These are phyloP conservation scores for Macrosoma leucophasiata DNA, from an alignment of 2,888 invertebrate genomes.

Conservation along the genomic window DNA sequence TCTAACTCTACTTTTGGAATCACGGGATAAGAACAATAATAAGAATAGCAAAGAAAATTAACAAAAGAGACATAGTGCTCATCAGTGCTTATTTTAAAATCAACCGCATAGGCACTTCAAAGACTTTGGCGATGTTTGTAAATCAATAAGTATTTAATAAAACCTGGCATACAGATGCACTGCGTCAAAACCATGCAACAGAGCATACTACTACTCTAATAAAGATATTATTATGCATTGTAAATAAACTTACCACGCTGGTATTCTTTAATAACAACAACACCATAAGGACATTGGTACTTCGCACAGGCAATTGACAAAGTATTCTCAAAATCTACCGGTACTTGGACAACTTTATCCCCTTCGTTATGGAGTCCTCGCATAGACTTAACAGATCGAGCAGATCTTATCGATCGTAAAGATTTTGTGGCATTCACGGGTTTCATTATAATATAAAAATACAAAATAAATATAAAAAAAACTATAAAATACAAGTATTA, in stretches of 20 bases:
- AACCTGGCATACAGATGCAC: no score
- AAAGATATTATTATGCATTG: background rate
- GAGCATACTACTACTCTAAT: no score
- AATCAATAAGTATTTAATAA: no score
- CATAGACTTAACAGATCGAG: conserved; percentile 22
- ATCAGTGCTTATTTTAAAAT: no score
- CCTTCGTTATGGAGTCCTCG: conserved; percentile 11
- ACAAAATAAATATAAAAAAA: conserved; percentile 9
- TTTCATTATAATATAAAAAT: conserved; percentile 14
- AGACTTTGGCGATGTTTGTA: no score
- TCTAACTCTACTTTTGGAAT: no score
- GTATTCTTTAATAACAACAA: conserved; percentile 30
- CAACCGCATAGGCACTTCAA: no score
- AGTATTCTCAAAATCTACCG: conserved; percentile 28
- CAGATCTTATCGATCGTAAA: conserved; percentile 22
- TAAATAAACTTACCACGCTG: conserved; percentile 22
- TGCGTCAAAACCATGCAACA: no score
- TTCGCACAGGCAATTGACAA: conserved; percentile 28
- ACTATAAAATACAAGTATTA: conserved; percentile 1
- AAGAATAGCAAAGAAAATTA: no score
- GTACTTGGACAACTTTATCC: conserved; percentile 10
- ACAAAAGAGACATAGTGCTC: no score
- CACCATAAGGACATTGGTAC: conserved; percentile 29
- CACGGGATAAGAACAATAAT: no score
- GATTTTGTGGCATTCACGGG: conserved; percentile 12